phyloP scores from a whole-genome alignment of 2,888 invertebrate species.

The Tiliacea citrago region DNA sequence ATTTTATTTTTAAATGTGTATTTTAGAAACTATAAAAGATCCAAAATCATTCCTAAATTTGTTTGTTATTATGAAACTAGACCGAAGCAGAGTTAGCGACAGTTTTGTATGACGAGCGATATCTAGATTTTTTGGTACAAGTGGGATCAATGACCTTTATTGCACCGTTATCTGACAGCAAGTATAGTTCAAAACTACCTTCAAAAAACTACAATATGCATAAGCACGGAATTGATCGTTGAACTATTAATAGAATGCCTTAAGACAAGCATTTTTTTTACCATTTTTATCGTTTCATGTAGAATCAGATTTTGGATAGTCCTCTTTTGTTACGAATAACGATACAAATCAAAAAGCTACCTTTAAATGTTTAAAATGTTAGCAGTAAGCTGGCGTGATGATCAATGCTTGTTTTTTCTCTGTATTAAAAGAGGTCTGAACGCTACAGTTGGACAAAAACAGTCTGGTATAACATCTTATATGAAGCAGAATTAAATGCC shows the following conservation, averaged over 20 bases:
- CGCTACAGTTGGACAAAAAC: background rate
- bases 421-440: background rate
- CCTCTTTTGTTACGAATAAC: background rate
- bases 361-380: too few relatives aligned
- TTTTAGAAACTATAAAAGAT: too few relatives aligned
- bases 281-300: background rate
- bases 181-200: background rate
- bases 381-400: background rate
- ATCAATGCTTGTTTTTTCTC: background rate
- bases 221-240: conserved; percentile 27
- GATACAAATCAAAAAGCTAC: background rate
- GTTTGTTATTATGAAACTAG: too few relatives aligned
- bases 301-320: background rate
- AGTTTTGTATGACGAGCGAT: too few relatives aligned
- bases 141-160: too few relatives aligned
- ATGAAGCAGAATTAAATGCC: conserved; percentile 15
- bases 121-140: too few relatives aligned
- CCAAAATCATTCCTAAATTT: too few relatives aligned
- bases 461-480: background rate
- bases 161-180: too few relatives aligned
- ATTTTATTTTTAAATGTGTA: too few relatives aligned
- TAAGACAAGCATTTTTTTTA: conserved; percentile 8
- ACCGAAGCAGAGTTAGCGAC: too few relatives aligned
- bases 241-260: background rate
- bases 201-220: background rate